These are phyloP conservation scores for Pterocles orientalis DNA, from an alignment of 2,113 vertebrate genomes.

Conservation along the genomic window DNA sequence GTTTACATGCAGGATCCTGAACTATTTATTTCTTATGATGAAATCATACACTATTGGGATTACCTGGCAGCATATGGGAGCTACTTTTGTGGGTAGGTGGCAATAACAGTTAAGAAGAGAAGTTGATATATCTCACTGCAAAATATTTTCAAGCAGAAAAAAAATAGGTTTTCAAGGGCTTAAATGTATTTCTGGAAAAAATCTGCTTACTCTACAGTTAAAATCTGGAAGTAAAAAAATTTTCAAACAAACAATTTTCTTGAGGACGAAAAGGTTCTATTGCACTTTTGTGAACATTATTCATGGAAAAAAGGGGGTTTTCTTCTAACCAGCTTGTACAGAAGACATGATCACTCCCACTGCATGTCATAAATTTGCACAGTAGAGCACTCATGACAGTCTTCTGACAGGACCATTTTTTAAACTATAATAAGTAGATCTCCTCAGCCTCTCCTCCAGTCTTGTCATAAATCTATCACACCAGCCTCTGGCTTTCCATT, in stretches of 20 bases:
- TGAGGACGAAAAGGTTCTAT: background rate
- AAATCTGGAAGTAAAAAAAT: background rate
- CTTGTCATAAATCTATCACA: conserved; percentile 55
- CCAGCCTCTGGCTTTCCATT: conserved; percentile 24
- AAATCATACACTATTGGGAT: background rate
- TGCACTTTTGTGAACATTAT: background rate
- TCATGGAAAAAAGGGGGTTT: background rate
- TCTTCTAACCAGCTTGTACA: background rate
- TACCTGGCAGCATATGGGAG: background rate
- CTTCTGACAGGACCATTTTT: conserved; percentile 39
- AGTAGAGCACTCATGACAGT: conserved; percentile 7
- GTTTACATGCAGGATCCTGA: background rate
- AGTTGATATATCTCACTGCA: background rate
- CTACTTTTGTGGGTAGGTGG: background rate
- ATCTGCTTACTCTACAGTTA: background rate
- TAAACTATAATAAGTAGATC: conserved; percentile 26
- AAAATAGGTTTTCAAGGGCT: background rate
- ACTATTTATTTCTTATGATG: background rate
- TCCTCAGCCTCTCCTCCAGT: conserved; percentile 22
- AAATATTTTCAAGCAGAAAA: background rate
- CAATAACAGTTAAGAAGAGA: background rate
- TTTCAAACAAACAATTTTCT: background rate
- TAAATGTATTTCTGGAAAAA: background rate
- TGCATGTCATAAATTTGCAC: conserved; percentile 41
- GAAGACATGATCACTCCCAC: conserved; percentile 51